Percentiles rank a stretch among this genome's conserved stretches.
These are phyloP conservation scores for Hartigia nigra DNA, from an alignment of 2,888 invertebrate genomes.

Conservation along the genomic window DNA sequence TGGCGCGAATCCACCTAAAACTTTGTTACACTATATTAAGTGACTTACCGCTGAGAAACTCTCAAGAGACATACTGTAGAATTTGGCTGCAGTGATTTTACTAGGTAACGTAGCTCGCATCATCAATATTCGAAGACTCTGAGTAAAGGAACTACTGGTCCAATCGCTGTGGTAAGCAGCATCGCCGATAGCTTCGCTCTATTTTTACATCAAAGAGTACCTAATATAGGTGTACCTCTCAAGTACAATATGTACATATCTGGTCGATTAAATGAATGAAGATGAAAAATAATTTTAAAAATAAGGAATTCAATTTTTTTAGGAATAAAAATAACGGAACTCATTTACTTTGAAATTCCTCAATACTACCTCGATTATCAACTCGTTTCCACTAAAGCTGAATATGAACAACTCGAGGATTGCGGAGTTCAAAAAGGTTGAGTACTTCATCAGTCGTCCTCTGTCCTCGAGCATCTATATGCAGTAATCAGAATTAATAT, in stretches of 20 bases:
- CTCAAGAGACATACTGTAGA: slow-evolving; percentile 53
- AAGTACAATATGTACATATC: background rate
- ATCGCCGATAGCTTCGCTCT: slow-evolving; percentile 48
- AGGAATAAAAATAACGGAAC: background rate
- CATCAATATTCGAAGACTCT: slow-evolving; percentile 46
- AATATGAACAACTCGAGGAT: slow-evolving; percentile 55
- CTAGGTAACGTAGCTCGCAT: slow-evolving; percentile 45
- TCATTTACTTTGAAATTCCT: background rate
- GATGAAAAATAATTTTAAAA: background rate
- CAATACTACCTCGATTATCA: slow-evolving; percentile 48
- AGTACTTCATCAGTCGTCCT: slow-evolving; percentile 46
- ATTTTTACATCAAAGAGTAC: background rate
- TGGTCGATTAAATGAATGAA: background rate
- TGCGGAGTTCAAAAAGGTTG: slow-evolving; percentile 47
- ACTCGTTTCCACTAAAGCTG: slow-evolving; percentile 52
- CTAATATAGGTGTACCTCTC: background rate
- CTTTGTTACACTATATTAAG: background rate
- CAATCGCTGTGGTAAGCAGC: slow-evolving; percentile 47
- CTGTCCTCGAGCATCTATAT: slow-evolving; percentile 46
- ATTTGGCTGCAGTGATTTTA: slow-evolving; percentile 56
- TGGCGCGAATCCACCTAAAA: background rate
- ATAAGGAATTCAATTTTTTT: background rate
- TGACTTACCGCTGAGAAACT: slow-evolving; percentile 50
- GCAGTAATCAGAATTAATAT: slow-evolving; percentile 9
- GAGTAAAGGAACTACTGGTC: slow-evolving; percentile 36